Percentiles rank a stretch among this genome's conserved stretches.
These are phyloP conservation scores for Remorina albescens DNA, from an alignment of 2,797 vertebrate species.

Conservation along the genomic window DNA sequence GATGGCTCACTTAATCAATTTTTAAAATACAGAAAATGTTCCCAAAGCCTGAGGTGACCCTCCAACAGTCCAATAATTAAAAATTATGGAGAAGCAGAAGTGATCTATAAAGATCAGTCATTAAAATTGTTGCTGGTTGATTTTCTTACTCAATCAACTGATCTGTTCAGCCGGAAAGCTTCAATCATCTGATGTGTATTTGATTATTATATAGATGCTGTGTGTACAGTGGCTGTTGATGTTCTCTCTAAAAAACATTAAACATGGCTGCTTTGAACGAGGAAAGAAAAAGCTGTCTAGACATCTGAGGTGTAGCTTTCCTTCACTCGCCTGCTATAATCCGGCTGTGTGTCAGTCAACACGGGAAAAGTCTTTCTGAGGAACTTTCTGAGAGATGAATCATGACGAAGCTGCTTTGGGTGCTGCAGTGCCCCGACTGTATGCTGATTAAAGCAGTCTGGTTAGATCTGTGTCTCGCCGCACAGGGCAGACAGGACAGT, in stretches of 20 bases:
- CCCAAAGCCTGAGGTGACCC: not conserved
- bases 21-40: not conserved
- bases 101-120: too few species aligned
- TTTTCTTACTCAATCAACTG: not conserved
- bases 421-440: constrained; percentile 3
- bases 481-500: constrained; percentile 31
- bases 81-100: not conserved
- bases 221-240: not conserved
- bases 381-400: not conserved
- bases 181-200: not conserved
- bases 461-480: constrained; percentile 2
- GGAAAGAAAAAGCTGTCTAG: not conserved
- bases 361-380: not conserved
- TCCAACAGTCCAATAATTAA: not conserved
- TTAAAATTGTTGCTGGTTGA: not conserved
- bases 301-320: not conserved
- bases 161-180: not conserved
- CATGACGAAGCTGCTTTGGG: constrained; percentile 15
- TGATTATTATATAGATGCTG: not conserved
- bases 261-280: not conserved
- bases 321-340: not conserved
- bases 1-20: not conserved
- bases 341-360: not conserved
- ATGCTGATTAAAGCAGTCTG: constrained; percentile 39
- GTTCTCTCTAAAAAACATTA: not conserved